Conservation (phyloP, 2,113 vertebrate species). For the Numenius arquata region DNA sequence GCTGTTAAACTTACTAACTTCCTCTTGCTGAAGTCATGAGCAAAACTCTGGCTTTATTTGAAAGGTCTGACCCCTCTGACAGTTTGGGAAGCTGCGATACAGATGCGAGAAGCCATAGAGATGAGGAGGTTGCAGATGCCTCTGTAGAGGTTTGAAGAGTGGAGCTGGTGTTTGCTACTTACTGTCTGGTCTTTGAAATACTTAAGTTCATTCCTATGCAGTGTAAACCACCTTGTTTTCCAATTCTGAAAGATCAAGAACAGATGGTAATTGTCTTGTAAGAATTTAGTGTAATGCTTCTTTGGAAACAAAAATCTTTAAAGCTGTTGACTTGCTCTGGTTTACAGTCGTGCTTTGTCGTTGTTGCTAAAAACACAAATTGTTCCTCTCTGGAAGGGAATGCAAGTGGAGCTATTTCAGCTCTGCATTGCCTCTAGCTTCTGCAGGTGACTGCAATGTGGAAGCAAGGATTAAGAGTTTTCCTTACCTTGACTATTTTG, state of each 20-base stretch:
- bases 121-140: neutral
- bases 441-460: neutral
- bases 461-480: neutral
- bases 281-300: neutral
- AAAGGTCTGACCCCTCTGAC: neutral
- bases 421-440: neutral
- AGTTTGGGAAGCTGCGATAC: neutral
- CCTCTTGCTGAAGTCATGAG: neutral
- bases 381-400: neutral
- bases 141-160: neutral
- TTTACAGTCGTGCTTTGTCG: neutral
- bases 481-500: slow-evolving; percentile 83
- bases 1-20: neutral
- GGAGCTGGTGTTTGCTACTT: slow-evolving; percentile 50
- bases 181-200: slow-evolving; percentile 97
- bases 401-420: neutral
- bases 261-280: neutral
- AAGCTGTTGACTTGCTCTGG: neutral
- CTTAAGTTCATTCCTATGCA: slow-evolving; percentile 91
- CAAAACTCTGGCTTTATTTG: neutral
- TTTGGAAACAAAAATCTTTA: neutral
- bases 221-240: slow-evolving; percentile 97
- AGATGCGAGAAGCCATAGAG: neutral
- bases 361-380: neutral
- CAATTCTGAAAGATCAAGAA: slow-evolving; percentile 81